phyloP scores from a whole-genome alignment of 1,140 invertebrate species.

The Acromyrmex charruanus region DNA sequence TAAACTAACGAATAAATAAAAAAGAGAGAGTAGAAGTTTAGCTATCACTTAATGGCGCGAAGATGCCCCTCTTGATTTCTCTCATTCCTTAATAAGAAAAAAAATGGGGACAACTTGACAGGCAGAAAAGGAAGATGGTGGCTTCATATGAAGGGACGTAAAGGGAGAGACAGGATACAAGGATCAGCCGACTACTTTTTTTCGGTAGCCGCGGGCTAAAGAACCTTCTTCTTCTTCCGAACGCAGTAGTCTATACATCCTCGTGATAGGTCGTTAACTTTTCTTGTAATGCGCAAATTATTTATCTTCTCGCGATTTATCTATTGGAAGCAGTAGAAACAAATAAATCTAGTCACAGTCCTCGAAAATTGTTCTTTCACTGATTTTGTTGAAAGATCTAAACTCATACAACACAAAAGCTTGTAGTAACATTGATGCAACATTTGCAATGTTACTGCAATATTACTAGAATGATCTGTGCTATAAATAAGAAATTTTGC shows the following conservation, averaged over 20 bases:
- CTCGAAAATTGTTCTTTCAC: neutral
- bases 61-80: neutral
- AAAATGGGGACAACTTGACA: slow-evolving; percentile 13
- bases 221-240: neutral
- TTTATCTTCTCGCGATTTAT: neutral
- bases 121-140: neutral
- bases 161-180: slow-evolving; percentile 5
- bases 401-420: too few relatives aligned
- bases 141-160: neutral
- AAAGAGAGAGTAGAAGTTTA: slow-evolving; percentile 4
- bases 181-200: slow-evolving; percentile 34
- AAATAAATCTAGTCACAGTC: neutral
- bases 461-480: too few relatives aligned
- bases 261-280: slow-evolving; percentile 28
- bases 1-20: neutral
- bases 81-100: neutral
- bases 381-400: too few relatives aligned
- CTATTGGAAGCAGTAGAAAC: neutral
- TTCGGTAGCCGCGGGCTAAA: slow-evolving; percentile 42
- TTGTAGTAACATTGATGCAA: too few relatives aligned
- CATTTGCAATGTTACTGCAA: too few relatives aligned
- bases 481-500: too few relatives aligned
- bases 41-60: neutral
- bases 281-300: neutral
- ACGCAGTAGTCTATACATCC: neutral